Percentiles rank a stretch among this genome's conserved stretches.
phyloP scores from a whole-genome alignment of 2,113 vertebrate species.

The Clarias magur region DNA sequence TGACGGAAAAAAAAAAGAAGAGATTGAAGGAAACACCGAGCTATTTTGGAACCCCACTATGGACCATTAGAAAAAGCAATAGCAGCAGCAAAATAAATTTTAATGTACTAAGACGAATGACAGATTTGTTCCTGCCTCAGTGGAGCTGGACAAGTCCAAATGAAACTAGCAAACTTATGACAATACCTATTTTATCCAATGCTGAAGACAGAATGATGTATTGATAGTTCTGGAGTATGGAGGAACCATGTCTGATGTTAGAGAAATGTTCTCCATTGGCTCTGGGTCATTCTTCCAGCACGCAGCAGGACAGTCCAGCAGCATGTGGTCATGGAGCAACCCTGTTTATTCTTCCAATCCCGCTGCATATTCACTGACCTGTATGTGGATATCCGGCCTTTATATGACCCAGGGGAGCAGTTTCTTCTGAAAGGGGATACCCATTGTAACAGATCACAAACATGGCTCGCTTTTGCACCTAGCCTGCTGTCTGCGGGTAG shows the following conservation, averaged over 20 bases:
- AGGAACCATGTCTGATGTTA: constrained; percentile 15
- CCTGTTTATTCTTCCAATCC: constrained; percentile 83
- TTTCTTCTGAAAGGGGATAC: constrained; percentile 98
- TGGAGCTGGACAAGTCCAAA: neutral
- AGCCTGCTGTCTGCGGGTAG: constrained; percentile 79
- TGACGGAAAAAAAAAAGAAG: constrained; percentile 66
- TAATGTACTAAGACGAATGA: constrained; percentile 59
- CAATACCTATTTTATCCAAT: constrained; percentile 58
- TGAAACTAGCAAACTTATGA: constrained; percentile 43
- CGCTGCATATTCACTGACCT: constrained; percentile 82
- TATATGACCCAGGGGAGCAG: constrained; percentile 93
- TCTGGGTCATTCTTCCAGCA: constrained; percentile 77
- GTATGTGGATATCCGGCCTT: constrained; percentile 93
- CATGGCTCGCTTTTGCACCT: constrained; percentile 94
- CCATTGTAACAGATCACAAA: constrained; percentile 94
- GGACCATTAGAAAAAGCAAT: constrained; percentile 58
- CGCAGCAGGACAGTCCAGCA: constrained; percentile 79
- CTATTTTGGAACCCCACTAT: constrained; percentile 57
- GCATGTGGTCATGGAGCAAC: constrained; percentile 87
- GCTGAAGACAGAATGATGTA: constrained; percentile 56
- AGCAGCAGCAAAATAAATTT: constrained; percentile 57
- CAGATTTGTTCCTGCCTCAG: constrained; percentile 42
- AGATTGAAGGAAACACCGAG: constrained; percentile 14
- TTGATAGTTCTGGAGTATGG: constrained; percentile 4
- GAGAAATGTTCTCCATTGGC: constrained; percentile 54